Evolutionary conservation across 2,797 vertebrate genomes (phyloP).

Genomic region (Chaetodon trifasciatus): DNA sequence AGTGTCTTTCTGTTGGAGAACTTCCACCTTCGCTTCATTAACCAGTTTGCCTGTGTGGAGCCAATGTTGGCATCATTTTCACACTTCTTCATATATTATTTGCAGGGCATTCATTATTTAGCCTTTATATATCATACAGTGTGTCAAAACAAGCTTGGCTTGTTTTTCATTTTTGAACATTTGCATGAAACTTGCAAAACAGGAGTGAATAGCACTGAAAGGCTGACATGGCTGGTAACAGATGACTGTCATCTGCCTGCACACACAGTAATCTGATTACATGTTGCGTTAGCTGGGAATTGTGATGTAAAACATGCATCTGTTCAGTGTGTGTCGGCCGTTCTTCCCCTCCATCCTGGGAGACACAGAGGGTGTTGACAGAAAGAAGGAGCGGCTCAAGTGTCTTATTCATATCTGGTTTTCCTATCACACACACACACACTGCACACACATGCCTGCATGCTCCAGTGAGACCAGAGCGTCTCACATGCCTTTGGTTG

Average conservation of each 20-base stretch:
- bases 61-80: slow-evolving; percentile 20
- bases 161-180: background rate
- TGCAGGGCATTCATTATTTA: slow-evolving; percentile 40
- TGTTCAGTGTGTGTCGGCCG: slow-evolving; percentile 25
- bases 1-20: background rate
- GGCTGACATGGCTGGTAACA: background rate
- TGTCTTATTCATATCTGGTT: slow-evolving; percentile 46
- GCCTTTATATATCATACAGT: background rate
- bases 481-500: slow-evolving; percentile 27
- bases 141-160: background rate
- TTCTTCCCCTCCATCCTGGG: slow-evolving; percentile 28
- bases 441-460: slow-evolving; percentile 7
- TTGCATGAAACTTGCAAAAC: background rate
- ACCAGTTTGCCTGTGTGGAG: background rate
- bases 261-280: slow-evolving; percentile 38
- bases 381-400: slow-evolving; percentile 25
- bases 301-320: slow-evolving; percentile 6
- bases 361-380: slow-evolving; percentile 43
- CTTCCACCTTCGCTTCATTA: slow-evolving; percentile 3
- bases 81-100: slow-evolving; percentile 33
- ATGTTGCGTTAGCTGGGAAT: slow-evolving; percentile 33
- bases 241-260: slow-evolving; percentile 30
- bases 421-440: slow-evolving; percentile 18
- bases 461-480: slow-evolving; percentile 32
- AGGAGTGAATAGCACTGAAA: background rate